phyloP scores from a whole-genome alignment of 1,140 invertebrate species.

The Drosophila tsacasi region DNA sequence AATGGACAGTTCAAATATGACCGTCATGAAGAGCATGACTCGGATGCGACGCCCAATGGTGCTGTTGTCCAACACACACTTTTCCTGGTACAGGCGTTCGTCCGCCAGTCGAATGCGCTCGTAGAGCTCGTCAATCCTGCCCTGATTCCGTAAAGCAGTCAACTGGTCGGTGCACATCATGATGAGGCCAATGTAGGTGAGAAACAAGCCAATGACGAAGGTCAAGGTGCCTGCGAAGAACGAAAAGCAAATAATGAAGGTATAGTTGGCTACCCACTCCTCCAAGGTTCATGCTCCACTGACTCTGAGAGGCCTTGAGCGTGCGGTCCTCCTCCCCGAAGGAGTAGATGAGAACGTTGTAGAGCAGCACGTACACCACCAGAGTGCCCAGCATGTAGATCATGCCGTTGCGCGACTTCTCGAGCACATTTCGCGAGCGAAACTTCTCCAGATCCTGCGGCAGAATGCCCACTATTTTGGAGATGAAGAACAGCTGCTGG shows the following conservation, averaged over 20 bases:
- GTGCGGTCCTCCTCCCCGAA: constrained; percentile 76
- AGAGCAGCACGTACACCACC: constrained; percentile 60
- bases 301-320: constrained; percentile 76
- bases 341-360: constrained; percentile 75
- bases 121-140: constrained; percentile 66
- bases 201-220: constrained; percentile 82
- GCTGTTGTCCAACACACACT: constrained; percentile 70
- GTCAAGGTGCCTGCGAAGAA: constrained; percentile 73
- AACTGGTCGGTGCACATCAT: constrained; percentile 84
- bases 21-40: constrained; percentile 68
- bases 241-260: background rate
- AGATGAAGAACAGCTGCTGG: constrained; percentile 70
- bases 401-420: constrained; percentile 71
- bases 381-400: constrained; percentile 57
- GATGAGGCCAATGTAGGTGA: constrained; percentile 81
- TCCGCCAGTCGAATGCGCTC: constrained; percentile 77
- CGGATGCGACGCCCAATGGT: constrained; percentile 57
- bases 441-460: constrained; percentile 71
- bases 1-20: constrained; percentile 76
- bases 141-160: constrained; percentile 72
- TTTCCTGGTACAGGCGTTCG: constrained; percentile 68
- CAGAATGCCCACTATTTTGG: constrained; percentile 71
- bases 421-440: constrained; percentile 56
- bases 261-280: background rate
- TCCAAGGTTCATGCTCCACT: constrained; percentile 27